These are phyloP conservation scores for Catagonus wagneri DNA, from an alignment of 2,113 vertebrate species.

Conservation along the genomic window DNA sequence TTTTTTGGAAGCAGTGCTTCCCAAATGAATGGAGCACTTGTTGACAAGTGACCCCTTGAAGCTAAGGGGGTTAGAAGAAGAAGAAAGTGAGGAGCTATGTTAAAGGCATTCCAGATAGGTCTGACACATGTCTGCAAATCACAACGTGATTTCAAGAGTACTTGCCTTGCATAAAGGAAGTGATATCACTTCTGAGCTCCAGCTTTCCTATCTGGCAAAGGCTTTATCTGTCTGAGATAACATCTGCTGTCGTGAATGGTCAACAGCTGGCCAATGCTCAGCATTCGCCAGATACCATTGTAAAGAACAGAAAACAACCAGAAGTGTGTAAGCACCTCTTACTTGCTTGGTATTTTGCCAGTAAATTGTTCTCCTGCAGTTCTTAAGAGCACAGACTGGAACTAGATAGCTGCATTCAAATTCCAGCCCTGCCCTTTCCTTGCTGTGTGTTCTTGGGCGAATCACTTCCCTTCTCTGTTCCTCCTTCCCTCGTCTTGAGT, in stretches of 20 bases:
- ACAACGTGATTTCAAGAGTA: slow-evolving; percentile 63
- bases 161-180: slow-evolving; percentile 50
- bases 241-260: slow-evolving; percentile 58
- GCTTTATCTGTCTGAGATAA: slow-evolving; percentile 60
- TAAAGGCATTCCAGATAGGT: slow-evolving; percentile 45
- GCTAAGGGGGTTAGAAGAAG: too few relatives aligned
- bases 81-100: slow-evolving; percentile 51
- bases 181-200: slow-evolving; percentile 47
- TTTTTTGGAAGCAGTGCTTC: neutral
- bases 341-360: neutral
- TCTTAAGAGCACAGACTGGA: neutral
- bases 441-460: neutral
- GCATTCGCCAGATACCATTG: neutral
- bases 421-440: neutral
- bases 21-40: slow-evolving; percentile 13
- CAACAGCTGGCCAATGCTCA: slow-evolving; percentile 41
- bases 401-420: neutral
- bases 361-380: neutral
- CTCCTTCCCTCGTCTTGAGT: neutral
- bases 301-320: slow-evolving; percentile 59
- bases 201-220: slow-evolving; percentile 61
- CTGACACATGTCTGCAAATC: slow-evolving; percentile 59
- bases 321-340: neutral
- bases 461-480: neutral
- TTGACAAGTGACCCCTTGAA: neutral